Evolutionary conservation across 1,140 invertebrate species (phyloP), one percentile per base, ranked within the genome.

Genomic region (Maniola jurtina): DNA sequence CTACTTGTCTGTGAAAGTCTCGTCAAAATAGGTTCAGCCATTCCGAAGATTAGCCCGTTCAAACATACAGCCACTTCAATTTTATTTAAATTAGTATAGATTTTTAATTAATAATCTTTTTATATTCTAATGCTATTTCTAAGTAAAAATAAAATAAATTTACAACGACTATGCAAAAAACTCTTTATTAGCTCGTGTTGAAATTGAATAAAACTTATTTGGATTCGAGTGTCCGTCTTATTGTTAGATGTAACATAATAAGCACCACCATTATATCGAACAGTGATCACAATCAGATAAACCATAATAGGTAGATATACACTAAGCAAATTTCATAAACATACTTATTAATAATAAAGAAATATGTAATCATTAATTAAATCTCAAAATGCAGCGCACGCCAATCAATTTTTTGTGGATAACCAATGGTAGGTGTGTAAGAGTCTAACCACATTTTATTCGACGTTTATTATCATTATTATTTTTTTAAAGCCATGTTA

Each of bases 351-450:
- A n/a, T 45, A 58, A 58, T 16, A 45, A 11, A 38, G 15, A 42
- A 25, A 16, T 34, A 60, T 45, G n/a, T 38, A 36, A 61, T 61
- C 59, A 36, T 61, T 61, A 61, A 61, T 48, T 35, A 61, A 61
- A 50, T 61, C 42, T 52, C 45, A 38, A 65, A 38, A 52, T 59
- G 45, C 9, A 52, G 35, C 35, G 45, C 13, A 14, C 64, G 13
- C 11, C 48, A 60, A 66, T 60, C 64, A 60, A 25, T 42, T 60
- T 60, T 48, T 60, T 45, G 38, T 57, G 38, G 25, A 25, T 59
- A 38, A 57, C 11, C 42, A 15, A 35, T 14, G 13, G 40, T n/a
- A n/a, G n/a, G 10, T 11, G 40, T 42, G 10, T 42, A 42, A 42
- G 10, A 11, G 10, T 42, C 40, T 42, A 36, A 36, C 9, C 36